These are phyloP conservation scores for Rhodeus uyekii DNA, from an alignment of 2,797 vertebrate species.

Conservation along the genomic window DNA sequence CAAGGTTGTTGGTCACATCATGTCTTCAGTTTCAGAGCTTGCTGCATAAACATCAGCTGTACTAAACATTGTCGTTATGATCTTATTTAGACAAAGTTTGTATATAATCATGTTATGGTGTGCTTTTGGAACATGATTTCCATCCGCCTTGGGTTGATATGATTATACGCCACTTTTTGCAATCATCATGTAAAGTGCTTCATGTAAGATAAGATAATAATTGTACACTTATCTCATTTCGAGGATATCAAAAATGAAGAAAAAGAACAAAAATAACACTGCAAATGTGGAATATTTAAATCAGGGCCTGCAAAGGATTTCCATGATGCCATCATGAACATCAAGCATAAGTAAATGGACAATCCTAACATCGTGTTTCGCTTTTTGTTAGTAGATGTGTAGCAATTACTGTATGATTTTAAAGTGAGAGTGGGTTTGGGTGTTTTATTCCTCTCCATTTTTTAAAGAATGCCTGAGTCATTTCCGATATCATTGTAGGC, in stretches of 20 bases:
- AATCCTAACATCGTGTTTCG: constrained; percentile 34
- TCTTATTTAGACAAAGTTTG: constrained; percentile 47
- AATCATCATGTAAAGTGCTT: constrained; percentile 56
- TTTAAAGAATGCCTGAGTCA: constrained; percentile 38
- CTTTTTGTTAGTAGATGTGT: constrained; percentile 41
- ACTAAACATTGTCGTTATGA: constrained; percentile 43
- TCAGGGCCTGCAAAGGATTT: constrained; percentile 48
- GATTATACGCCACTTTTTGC: constrained; percentile 52
- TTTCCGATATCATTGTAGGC: constrained; percentile 38
- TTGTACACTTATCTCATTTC: constrained; percentile 36
- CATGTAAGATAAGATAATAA: constrained; percentile 40
- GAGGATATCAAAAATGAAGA: constrained; percentile 22
- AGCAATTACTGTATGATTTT: constrained; percentile 48
- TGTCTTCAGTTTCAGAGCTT: constrained; percentile 36
- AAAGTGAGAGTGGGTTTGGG: constrained; percentile 26
- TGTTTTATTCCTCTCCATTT: constrained; percentile 17
- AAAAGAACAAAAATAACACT: not conserved
- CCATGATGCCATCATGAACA: constrained; percentile 32
- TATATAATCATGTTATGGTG: constrained; percentile 57
- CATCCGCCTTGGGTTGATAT: constrained; percentile 60
- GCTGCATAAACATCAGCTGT: constrained; percentile 46
- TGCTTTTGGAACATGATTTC: constrained; percentile 52
- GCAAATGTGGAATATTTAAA: constrained; percentile 42
- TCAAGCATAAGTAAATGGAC: constrained; percentile 18
- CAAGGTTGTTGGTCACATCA: constrained; percentile 38